Percentiles rank a stretch among this genome's conserved stretches.
These are phyloP conservation scores for Julus scanicus DNA, from an alignment of 2,888 invertebrate genomes.

Conservation along the genomic window DNA sequence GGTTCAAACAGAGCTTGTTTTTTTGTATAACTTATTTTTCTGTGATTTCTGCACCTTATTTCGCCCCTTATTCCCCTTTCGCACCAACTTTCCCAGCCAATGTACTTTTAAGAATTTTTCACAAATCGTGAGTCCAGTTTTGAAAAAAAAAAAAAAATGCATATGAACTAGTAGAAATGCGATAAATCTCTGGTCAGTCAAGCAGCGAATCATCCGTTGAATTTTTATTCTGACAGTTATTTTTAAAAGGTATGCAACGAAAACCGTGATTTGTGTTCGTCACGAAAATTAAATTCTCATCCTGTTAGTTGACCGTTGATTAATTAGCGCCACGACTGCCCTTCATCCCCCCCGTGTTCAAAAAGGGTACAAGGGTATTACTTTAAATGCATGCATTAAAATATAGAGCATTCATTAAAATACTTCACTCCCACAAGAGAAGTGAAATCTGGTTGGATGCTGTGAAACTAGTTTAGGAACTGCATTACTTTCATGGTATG, in stretches of 20 bases:
- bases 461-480: background rate
- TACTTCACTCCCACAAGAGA: background rate
- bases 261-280: constrained; percentile 30
- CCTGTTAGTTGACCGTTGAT: constrained; percentile 36
- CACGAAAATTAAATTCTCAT: constrained; percentile 28
- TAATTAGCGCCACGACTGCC: constrained; percentile 16
- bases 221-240: constrained; percentile 29
- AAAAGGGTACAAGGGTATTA: constrained; percentile 7
- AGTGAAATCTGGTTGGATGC: background rate
- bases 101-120: constrained; percentile 23
- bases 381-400: background rate
- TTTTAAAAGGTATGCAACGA: background rate
- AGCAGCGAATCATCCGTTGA: background rate
- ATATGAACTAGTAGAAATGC: background rate
- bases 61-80: background rate
- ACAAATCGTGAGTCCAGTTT: constrained; percentile 31
- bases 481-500: background rate
- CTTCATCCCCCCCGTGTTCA: background rate
- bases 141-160: background rate
- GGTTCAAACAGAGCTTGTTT: background rate
- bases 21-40: constrained; percentile 1
- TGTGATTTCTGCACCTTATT: constrained; percentile 34
- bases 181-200: constrained; percentile 30
- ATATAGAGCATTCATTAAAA: constrained; percentile 38
- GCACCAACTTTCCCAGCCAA: background rate